phyloP scores from a whole-genome alignment of 2,888 invertebrate genomes.

The Pandemis corylana region DNA sequence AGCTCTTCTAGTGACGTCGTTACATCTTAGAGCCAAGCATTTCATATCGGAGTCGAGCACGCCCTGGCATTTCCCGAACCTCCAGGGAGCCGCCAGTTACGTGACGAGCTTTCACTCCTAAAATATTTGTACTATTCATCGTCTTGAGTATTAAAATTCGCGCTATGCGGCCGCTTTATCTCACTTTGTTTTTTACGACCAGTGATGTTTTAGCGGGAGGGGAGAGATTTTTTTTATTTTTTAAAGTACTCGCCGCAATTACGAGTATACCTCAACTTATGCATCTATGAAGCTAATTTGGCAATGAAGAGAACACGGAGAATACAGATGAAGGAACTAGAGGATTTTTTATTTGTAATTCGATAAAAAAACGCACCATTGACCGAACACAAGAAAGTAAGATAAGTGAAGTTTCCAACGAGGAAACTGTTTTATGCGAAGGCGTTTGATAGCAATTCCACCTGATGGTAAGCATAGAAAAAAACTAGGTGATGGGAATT shows the following conservation, averaged over 20 bases:
- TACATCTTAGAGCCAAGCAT: conserved; percentile 58
- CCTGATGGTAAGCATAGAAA: no score
- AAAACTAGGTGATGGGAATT: no score
- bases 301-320: no score
- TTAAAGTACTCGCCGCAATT: background rate
- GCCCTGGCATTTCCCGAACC: conserved; percentile 75
- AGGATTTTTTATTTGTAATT: no score
- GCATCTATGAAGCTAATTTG: no score
- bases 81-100: conserved; percentile 62
- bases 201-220: conserved; percentile 27
- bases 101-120: conserved; percentile 73
- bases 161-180: conserved; percentile 59
- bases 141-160: conserved; percentile 73
- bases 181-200: conserved; percentile 50
- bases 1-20: conserved; percentile 47
- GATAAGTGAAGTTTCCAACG: no score
- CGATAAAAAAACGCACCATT: no score
- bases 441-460: no score
- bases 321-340: no score
- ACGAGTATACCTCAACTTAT: background rate
- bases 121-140: conserved; percentile 82
- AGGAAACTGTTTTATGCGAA: no score
- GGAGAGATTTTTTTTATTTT: background rate
- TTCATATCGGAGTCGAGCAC: conserved; percentile 74
- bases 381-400: no score